Conservation (phyloP, 35 echinoderm and acorn worm genomes). For the Apostichopus japonicus region DNA sequence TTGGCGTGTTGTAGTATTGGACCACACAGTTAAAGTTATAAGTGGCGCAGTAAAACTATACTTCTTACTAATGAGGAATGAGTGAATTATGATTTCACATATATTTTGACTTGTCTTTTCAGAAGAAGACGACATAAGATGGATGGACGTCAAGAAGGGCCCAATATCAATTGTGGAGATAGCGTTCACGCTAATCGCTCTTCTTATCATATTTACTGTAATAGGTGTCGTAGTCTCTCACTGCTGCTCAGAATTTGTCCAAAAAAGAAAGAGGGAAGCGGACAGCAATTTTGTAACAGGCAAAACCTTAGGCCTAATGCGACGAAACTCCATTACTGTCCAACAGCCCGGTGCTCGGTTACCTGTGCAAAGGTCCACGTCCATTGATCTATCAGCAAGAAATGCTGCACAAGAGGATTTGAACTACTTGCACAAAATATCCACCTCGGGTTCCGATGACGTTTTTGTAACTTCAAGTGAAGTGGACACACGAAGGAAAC, state of each 20-base stretch:
- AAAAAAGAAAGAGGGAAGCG: background rate
- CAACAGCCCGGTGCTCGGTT: slow-evolving; percentile 14
- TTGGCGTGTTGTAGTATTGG: too few relatives aligned
- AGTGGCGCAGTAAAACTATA: too few relatives aligned
- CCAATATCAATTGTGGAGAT: slow-evolving; percentile 46
- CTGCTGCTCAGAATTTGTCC: slow-evolving; percentile 13
- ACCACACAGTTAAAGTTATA: too few relatives aligned
- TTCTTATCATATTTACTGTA: slow-evolving; percentile 22
- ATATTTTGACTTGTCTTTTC: background rate
- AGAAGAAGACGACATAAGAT: slow-evolving; percentile 4
- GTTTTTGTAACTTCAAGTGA: background rate
- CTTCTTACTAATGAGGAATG: too few relatives aligned
- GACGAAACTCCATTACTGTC: background rate
- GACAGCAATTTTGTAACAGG: background rate
- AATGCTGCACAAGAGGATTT: slow-evolving; percentile 50
- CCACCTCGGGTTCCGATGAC: background rate
- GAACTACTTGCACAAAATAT: slow-evolving; percentile 2
- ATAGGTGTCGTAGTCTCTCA: background rate
- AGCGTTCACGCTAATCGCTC: slow-evolving; percentile 4
- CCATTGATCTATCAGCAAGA: slow-evolving; percentile 25
- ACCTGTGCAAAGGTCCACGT: slow-evolving; percentile 29
- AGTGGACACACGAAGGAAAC: background rate
- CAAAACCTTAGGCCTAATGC: background rate
- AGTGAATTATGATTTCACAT: too few relatives aligned
- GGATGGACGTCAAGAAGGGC: slow-evolving; percentile 44